Evolutionary conservation across 2,888 invertebrate species (phyloP).

Genomic region (Margaritifera margaritifera): DNA sequence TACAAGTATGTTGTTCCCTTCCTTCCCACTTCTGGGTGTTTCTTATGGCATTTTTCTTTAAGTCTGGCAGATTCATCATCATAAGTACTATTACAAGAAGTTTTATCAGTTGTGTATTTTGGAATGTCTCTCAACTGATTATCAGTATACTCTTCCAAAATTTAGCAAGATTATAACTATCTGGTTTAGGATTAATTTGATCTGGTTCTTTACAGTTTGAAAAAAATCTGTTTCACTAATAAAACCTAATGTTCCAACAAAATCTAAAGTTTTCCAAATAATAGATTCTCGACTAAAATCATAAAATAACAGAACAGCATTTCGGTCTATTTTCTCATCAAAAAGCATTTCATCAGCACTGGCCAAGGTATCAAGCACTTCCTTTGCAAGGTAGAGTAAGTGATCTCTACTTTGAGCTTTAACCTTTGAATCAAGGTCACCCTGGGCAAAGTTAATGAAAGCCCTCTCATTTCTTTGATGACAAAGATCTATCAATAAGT

Average conservation of each 20-base stretch:
- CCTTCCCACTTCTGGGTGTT: neutral
- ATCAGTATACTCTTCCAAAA: constrained; percentile 1
- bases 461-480: constrained; percentile 12
- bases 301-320: neutral
- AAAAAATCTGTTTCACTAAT: neutral
- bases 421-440: neutral
- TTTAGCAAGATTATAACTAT: neutral
- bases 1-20: constrained; percentile 7
- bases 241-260: neutral
- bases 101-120: neutral
- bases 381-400: neutral
- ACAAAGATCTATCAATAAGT: constrained; percentile 4
- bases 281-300: neutral
- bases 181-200: too few relatives aligned
- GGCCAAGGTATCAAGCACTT: neutral
- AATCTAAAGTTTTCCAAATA: neutral
- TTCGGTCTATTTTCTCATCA: constrained; percentile 5
- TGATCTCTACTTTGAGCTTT: constrained; percentile 3
- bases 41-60: neutral
- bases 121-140: neutral
- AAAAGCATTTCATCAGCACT: neutral
- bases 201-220: too few relatives aligned
- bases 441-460: constrained; percentile 10
- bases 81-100: neutral
- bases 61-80: neutral